Evolutionary conservation across 2,113 vertebrate species (phyloP).

Genomic region (Takifugu bimaculatus): DNA sequence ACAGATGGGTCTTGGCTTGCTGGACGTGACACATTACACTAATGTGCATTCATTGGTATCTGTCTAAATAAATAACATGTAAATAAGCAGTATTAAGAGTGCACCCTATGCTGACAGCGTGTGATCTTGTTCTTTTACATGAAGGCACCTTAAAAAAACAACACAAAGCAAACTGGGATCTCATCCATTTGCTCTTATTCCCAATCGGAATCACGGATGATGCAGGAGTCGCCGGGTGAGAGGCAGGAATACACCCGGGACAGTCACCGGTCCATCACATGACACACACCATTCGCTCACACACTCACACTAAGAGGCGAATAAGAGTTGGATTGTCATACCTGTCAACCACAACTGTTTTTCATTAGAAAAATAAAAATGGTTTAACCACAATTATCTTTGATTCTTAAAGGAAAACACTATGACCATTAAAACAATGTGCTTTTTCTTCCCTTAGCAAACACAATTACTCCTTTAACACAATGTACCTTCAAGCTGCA

Average conservation of each 20-base stretch:
- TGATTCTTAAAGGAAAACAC: slow-evolving; percentile 1
- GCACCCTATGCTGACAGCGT: not conserved
- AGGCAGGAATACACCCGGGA: too few species aligned
- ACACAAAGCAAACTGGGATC: not conserved
- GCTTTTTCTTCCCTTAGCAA: slow-evolving; percentile 8
- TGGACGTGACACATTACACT: not conserved
- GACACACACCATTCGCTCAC: not conserved
- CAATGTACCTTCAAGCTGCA: slow-evolving; percentile 3
- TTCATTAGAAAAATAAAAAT: slow-evolving; percentile 38
- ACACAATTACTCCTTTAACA: not conserved
- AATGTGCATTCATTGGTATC: not conserved
- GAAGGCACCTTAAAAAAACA: not conserved
- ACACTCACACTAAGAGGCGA: not conserved
- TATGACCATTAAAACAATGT: slow-evolving; percentile 14
- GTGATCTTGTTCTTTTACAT: too few species aligned
- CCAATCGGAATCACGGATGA: too few species aligned
- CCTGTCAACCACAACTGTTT: not conserved
- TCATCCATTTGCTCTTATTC: too few species aligned
- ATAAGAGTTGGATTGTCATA: too few species aligned
- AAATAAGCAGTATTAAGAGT: not conserved
- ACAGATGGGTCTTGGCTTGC: too few species aligned
- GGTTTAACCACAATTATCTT: not conserved
- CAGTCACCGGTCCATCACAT: too few species aligned
- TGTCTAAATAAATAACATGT: not conserved
- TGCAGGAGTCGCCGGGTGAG: too few species aligned